A percentile compares a stretch with the other conserved stretches of the same genome.
phyloP scores from a whole-genome alignment of 2,888 invertebrate species.

The Dorcus hopei region DNA sequence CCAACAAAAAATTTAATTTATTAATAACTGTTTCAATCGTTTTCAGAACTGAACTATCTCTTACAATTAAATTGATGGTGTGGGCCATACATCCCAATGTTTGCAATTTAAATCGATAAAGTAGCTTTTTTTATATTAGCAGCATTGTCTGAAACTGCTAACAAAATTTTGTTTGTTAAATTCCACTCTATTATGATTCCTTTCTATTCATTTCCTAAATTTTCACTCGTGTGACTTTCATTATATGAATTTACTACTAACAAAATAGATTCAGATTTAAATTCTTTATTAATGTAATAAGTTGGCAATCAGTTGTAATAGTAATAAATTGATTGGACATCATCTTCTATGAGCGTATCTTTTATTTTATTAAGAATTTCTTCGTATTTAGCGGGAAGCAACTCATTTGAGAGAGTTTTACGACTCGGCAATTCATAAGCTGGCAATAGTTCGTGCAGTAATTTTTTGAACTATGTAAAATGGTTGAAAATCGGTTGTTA shows the following conservation, averaged over 20 bases:
- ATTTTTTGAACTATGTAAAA: slow-evolving; percentile 24
- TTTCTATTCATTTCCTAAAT: slow-evolving; percentile 29
- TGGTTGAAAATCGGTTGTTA: slow-evolving; percentile 22
- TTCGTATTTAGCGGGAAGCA: slow-evolving; percentile 22
- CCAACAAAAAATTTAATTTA: not conserved
- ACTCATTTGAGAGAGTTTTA: slow-evolving; percentile 20
- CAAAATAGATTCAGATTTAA: slow-evolving; percentile 28
- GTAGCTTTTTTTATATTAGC: slow-evolving; percentile 30
- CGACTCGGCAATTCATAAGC: slow-evolving; percentile 22
- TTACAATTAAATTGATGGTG: slow-evolving; percentile 30
- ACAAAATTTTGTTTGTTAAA: slow-evolving; percentile 30
- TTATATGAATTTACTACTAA: slow-evolving; percentile 25
- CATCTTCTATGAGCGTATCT: not conserved
- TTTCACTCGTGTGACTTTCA: slow-evolving; percentile 28
- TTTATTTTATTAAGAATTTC: slow-evolving; percentile 1
- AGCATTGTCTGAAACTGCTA: slow-evolving; percentile 35
- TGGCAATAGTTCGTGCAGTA: slow-evolving; percentile 20
- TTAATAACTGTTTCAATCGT: too few species aligned
- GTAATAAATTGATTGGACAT: slow-evolving; percentile 21
- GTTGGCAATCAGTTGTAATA: slow-evolving; percentile 34
- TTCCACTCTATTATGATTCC: slow-evolving; percentile 29
- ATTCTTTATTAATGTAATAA: slow-evolving; percentile 30
- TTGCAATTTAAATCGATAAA: slow-evolving; percentile 21
- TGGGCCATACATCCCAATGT: slow-evolving; percentile 32
- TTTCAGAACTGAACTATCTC: slow-evolving; percentile 18